These are phyloP conservation scores for Gari tellinella DNA, from an alignment of 2,888 invertebrate species.

Conservation along the genomic window DNA sequence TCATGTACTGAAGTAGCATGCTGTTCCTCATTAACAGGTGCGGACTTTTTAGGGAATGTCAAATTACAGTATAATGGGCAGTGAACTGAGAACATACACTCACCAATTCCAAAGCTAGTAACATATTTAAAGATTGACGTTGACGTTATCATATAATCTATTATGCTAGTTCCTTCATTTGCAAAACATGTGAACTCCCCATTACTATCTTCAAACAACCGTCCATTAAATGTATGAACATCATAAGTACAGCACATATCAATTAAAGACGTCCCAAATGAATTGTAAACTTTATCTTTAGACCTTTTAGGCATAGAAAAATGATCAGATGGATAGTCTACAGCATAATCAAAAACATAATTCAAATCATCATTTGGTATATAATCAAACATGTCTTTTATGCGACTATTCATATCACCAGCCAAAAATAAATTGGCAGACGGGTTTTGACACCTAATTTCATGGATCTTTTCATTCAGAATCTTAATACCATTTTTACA, in stretches of 20 bases:
- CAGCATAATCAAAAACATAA: conserved; percentile 4
- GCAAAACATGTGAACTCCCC: conserved; percentile 25
- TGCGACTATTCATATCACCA: conserved; percentile 17
- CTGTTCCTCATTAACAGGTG: neutral
- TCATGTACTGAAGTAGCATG: neutral
- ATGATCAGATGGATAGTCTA: conserved; percentile 10
- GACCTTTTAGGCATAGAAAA: conserved; percentile 4
- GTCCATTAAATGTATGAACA: conserved; percentile 24
- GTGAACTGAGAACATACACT: neutral
- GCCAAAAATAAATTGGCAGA: conserved; percentile 1
- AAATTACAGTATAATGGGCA: conserved; percentile 7
- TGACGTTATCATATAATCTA: conserved; percentile 30
- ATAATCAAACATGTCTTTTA: conserved; percentile 15
- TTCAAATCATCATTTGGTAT: conserved; percentile 16
- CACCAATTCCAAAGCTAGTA: conserved; percentile 1
- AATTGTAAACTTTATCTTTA: conserved; percentile 15
- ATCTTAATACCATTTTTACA: conserved; percentile 6
- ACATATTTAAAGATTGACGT: conserved; percentile 2
- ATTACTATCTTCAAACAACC: conserved; percentile 5
- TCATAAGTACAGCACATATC: conserved; percentile 21
- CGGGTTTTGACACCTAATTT: neutral
- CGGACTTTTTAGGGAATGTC: neutral
- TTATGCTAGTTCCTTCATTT: conserved; percentile 24
- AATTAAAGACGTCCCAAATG: conserved; percentile 12
- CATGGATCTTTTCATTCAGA: neutral